phyloP scores from a whole-genome alignment of 2,113 vertebrate species.

The Peromyscus maniculatus region DNA sequence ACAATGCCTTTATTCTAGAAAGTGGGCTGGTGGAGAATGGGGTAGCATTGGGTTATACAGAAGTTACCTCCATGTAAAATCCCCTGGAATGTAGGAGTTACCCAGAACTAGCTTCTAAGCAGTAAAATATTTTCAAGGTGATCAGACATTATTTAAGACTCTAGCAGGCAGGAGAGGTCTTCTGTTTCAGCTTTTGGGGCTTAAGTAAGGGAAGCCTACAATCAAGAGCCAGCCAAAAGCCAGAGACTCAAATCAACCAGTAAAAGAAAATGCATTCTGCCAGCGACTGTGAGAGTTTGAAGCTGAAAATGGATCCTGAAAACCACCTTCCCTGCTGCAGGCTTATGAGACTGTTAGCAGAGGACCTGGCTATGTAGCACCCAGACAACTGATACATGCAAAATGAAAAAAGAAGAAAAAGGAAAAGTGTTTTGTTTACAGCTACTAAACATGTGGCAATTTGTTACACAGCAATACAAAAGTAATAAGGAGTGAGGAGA shows the following conservation, averaged over 20 bases:
- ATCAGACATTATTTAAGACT: neutral
- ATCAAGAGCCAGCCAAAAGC: neutral
- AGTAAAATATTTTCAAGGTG: neutral
- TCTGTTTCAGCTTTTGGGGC: neutral
- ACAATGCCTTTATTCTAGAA: neutral
- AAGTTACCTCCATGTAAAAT: neutral
- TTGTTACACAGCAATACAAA: slow-evolving; percentile 43
- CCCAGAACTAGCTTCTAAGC: slow-evolving; percentile 9
- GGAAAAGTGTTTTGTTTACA: neutral
- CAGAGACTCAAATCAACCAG: neutral
- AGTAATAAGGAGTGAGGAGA: neutral
- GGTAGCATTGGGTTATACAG: neutral
- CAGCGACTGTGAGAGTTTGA: neutral
- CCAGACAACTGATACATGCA: neutral
- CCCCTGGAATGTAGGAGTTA: neutral
- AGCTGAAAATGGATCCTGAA: neutral
- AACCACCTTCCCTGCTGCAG: neutral
- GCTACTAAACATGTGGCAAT: slow-evolving; percentile 19
- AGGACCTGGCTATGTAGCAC: neutral
- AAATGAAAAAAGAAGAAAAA: neutral
- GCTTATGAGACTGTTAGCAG: neutral
- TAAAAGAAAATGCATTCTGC: neutral
- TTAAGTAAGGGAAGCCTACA: neutral
- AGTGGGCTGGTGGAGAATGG: neutral
- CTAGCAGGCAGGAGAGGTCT: neutral